Evolutionary conservation across 2,797 vertebrate genomes (phyloP).

Genomic region (Cynopterus sphinx): DNA sequence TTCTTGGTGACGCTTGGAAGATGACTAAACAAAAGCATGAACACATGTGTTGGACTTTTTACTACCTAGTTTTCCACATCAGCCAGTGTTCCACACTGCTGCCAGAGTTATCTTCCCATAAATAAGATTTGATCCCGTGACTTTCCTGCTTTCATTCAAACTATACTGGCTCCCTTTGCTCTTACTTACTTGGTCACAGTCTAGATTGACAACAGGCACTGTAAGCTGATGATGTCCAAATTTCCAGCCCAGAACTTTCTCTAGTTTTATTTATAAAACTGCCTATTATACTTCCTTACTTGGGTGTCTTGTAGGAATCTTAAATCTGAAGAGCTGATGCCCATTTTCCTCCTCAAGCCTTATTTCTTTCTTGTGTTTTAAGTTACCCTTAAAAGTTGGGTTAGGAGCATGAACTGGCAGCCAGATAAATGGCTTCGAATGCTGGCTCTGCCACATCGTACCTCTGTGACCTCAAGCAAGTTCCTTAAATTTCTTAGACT

Average conservation of each 20-base stretch:
- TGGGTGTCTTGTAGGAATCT: background rate
- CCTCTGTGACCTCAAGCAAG: background rate
- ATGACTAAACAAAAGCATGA: background rate
- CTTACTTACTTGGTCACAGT: background rate
- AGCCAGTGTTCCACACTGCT: background rate
- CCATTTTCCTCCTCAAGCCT: background rate
- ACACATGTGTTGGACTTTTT: background rate
- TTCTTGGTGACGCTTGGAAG: background rate
- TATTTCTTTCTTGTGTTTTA: background rate
- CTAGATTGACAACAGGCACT: background rate
- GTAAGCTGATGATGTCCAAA: background rate
- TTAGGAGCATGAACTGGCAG: background rate
- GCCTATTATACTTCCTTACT: background rate
- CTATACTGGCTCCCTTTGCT: background rate
- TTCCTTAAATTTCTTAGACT: background rate
- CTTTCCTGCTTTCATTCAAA: background rate
- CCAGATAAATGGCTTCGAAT: background rate
- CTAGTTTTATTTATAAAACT: background rate
- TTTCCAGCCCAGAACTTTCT: background rate
- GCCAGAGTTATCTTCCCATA: background rate
- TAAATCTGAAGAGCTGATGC: background rate
- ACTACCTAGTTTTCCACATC: background rate
- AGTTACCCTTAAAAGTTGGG: background rate
- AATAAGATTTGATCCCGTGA: background rate
- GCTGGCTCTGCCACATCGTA: background rate